Percentiles rank a stretch among this genome's conserved stretches.
Evolutionary conservation across 2,797 vertebrate species (phyloP).

Genomic region (Manis crassicaudata): DNA sequence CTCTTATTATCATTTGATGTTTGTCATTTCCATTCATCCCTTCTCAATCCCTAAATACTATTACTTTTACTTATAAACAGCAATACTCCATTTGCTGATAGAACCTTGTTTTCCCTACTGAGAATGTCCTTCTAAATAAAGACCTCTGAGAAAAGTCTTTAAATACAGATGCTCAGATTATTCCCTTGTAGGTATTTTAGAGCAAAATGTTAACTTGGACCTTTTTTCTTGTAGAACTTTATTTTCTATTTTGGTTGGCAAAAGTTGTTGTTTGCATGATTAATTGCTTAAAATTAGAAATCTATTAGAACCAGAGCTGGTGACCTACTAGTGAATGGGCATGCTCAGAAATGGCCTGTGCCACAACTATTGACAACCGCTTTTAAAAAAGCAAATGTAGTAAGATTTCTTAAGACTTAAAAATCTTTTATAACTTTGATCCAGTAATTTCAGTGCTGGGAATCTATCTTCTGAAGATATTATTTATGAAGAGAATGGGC

Average conservation of each 20-base stretch:
- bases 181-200: slow-evolving; percentile 61
- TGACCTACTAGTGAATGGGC: background rate
- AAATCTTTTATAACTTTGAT: background rate
- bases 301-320: background rate
- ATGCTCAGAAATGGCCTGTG: background rate
- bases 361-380: background rate
- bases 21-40: slow-evolving; percentile 81
- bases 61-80: slow-evolving; percentile 76
- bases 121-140: slow-evolving; percentile 71
- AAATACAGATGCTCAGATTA: slow-evolving; percentile 46
- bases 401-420: background rate
- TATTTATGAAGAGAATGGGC: slow-evolving; percentile 19
- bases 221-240: slow-evolving; percentile 26
- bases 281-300: slow-evolving; percentile 51
- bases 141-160: slow-evolving; percentile 16
- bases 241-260: slow-evolving; percentile 46
- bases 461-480: background rate
- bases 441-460: slow-evolving; percentile 37
- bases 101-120: slow-evolving; percentile 54
- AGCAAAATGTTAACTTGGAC: slow-evolving; percentile 70
- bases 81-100: slow-evolving; percentile 74
- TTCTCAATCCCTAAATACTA: slow-evolving; percentile 70
- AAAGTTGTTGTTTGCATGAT: background rate
- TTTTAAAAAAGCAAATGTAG: background rate
- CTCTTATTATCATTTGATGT: slow-evolving; percentile 82